Conservation (phyloP, 1,140 invertebrate species). For the Drosophila kepulauana region DNA sequence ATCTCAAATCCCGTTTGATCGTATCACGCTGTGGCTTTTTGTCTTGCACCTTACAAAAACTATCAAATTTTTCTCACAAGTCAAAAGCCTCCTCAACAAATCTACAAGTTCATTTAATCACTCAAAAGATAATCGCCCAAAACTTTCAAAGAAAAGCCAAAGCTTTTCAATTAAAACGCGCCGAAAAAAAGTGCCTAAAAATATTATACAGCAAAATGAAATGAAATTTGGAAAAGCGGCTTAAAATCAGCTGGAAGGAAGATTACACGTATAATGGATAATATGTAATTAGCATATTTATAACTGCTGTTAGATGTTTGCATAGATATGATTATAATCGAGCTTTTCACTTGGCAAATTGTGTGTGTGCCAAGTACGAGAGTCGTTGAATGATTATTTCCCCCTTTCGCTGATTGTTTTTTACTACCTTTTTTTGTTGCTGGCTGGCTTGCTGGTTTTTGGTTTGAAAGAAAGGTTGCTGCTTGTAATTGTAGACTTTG, state of each 20-base stretch:
- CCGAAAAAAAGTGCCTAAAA: neutral
- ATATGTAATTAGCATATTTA: constrained; percentile 43
- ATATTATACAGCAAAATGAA: constrained; percentile 2
- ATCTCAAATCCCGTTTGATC: no score
- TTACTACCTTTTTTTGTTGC: neutral
- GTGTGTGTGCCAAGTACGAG: constrained; percentile 6
- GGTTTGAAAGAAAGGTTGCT: constrained; percentile 43
- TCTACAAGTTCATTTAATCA: neutral
- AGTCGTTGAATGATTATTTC: constrained; percentile 23
- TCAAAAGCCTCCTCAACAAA: neutral
- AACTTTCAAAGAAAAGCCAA: neutral
- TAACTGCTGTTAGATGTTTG: constrained; percentile 8
- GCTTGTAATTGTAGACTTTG: constrained; percentile 48
- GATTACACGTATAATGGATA: constrained; percentile 21
- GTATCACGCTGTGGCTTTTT: no score
- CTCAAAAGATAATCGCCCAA: constrained; percentile 2
- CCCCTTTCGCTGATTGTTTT: constrained; percentile 39
- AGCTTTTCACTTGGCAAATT: constrained; percentile 39
- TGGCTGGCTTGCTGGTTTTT: neutral
- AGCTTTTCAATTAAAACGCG: constrained; percentile 1
- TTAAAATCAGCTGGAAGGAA: constrained; percentile 11
- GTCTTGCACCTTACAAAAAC: no score
- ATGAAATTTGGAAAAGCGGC: constrained; percentile 11
- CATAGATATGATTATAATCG: constrained; percentile 38
- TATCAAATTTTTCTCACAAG: no score